Percentiles rank a stretch among this genome's conserved stretches.
These are phyloP conservation scores for Tokudaia muenninki DNA, from an alignment of 2,797 vertebrate genomes.

Conservation along the genomic window DNA sequence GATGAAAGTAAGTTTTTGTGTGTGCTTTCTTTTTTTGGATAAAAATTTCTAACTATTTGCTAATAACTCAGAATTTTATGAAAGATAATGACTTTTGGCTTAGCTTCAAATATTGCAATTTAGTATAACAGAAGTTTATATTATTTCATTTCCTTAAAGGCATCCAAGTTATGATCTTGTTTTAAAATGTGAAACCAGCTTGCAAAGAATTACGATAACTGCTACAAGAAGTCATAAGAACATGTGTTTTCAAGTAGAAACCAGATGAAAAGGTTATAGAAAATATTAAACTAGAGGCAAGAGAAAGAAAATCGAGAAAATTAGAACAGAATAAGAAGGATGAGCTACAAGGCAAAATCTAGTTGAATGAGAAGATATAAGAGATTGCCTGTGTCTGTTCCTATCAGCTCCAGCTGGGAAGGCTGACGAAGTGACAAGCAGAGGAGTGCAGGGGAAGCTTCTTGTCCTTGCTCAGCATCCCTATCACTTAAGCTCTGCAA, in stretches of 20 bases:
- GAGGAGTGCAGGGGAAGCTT: neutral
- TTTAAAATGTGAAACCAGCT: slow-evolving; percentile 28
- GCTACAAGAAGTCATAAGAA: slow-evolving; percentile 25
- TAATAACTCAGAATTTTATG: neutral
- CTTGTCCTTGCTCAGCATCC: neutral
- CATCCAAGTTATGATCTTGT: slow-evolving; percentile 56
- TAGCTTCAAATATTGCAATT: slow-evolving; percentile 55
- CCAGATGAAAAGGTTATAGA: slow-evolving; percentile 15
- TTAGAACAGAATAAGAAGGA: neutral
- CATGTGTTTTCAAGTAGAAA: slow-evolving; percentile 46
- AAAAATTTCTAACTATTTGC: slow-evolving; percentile 58
- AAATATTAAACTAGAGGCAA: neutral
- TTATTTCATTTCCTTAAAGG: slow-evolving; percentile 70
- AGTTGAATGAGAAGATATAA: neutral
- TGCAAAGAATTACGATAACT: slow-evolving; percentile 29
- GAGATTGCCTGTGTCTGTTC: neutral
- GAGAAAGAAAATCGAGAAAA: neutral
- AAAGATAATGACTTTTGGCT: slow-evolving; percentile 42
- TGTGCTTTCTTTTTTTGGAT: neutral
- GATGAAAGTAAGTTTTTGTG: slow-evolving; percentile 43
- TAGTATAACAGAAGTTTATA: slow-evolving; percentile 45
- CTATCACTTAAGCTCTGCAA: neutral
- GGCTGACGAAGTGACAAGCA: neutral
- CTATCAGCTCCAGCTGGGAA: neutral
- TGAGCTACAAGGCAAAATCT: neutral